Evolutionary conservation across 1,140 invertebrate species (phyloP), one percentile per base, ranked within the genome.

Genomic region (Dinoponera quadriceps): DNA sequence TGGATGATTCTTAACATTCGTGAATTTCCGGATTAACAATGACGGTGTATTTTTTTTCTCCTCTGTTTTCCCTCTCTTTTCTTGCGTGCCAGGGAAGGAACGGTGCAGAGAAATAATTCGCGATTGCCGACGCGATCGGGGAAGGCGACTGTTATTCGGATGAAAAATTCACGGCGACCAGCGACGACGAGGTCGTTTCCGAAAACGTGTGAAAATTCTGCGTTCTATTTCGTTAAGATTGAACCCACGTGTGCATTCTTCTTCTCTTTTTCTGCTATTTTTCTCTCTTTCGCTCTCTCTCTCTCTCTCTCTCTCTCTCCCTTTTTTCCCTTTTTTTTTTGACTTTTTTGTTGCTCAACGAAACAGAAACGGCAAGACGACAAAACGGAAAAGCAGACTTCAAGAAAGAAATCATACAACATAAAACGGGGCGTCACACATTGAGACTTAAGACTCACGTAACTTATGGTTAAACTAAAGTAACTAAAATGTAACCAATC

Each of bases 171-270:
- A 16, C 55, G 68, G 3, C 25, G 18, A 25, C 22, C n/a, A 48
- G 14, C 9, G 54, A 16, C n/a, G 44, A n/a, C 25, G 49, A 55
- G 27, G 65, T 57, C 29, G 33, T 59, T 66, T 51, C 22, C 51
- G n/a, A 20, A 48, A 25, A n/a, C n/a, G 22, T 38, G n/a, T 33
- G 66, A 71, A 18, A 60, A 49, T 71, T 60, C 20, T 38, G 71
- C 66, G 65, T 86, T 90, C 85, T 86, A 91, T 91, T 92, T 91
- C 90, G 89, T 91, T 85, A 89, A 90, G 90, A 92, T 92, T 91
- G 91, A 93, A 92, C 90, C 77, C 86, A 84, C 27, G 27, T 57
- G 49, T 48, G 74, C 62, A 18, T 49, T 27, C 25, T 51, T 71
- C 71, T 63, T 54, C 71, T 66, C 68, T 29, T 71, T 71, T 57